Base-by-base conservation (phyloP, 2,113 vertebrate species). In the Thunnus thynnus region DNA sequence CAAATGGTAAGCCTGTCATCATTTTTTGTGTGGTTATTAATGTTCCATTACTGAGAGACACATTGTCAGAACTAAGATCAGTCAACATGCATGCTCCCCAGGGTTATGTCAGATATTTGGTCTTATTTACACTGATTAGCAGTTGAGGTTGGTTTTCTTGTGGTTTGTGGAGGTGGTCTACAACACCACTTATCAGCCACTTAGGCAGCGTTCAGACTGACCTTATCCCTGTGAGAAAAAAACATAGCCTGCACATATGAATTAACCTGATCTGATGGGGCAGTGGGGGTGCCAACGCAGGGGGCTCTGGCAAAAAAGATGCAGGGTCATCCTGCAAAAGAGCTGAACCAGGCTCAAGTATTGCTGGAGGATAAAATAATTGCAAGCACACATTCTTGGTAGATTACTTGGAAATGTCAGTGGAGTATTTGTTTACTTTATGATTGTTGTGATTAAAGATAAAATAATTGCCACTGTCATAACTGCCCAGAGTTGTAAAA, bases 51-150 rank as follows among this genome's bases (percentile, higher is more conserved):
- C 32, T 36, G 32, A 36, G 5, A 36, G 32, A 36, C 32, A 36
- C 7, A 36, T 36, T 36, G 32, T 54, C 32, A 54, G 56, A 41
- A 54, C 17, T n/a, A 25, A 69, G 6, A 60, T 30, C 55, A 44
- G 64, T 51, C 54, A 41, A n/a, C 44, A 18, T 66, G 25, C 5
- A 5, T 16, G 11, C 25, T 47, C 73, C 20, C 8, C 7, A n/a
- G 55, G 13, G 46, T 13, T 67, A 27, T 68, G 67, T 60, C 27
- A 60, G 46, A 48, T 76, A 20, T 58, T 51, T 60, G 54, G n/a
- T 51, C 20, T 60, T 13, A 67, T 57, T 50, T 66, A 25, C n/a
- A 25, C 27, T 61, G 30, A 44, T 61, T 52, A 27, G 13, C 20
- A 7, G 5, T 36, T 36, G 32, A 8, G 32, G 32, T 36, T 36